Evolutionary conservation across 2,113 vertebrate genomes (phyloP).

Genomic region (Spheniscus mendiculus): DNA sequence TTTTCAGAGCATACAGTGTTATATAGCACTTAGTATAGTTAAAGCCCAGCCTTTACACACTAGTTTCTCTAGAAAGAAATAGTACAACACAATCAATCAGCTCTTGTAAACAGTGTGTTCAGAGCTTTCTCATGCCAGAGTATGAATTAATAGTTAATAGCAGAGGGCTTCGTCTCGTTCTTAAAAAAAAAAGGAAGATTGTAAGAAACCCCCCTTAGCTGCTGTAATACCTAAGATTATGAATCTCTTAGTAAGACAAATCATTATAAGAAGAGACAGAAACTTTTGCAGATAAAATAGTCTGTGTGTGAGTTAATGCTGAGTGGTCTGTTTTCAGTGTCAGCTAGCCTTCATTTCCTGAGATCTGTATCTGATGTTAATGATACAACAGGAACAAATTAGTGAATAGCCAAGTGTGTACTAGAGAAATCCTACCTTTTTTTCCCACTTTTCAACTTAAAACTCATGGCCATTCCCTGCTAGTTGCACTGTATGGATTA

Average conservation of each 20-base stretch:
- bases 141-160: background rate
- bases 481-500: slow-evolving; percentile 71
- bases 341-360: background rate
- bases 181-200: background rate
- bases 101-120: background rate
- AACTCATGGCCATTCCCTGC: slow-evolving; percentile 37
- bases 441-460: background rate
- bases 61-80: background rate
- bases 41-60: background rate
- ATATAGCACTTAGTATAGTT: background rate
- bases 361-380: background rate
- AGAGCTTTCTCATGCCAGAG: background rate
- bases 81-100: background rate
- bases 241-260: background rate
- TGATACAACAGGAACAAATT: background rate
- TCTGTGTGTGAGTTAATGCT: background rate
- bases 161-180: background rate
- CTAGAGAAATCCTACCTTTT: slow-evolving; percentile 28
- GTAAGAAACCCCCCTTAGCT: background rate
- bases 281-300: background rate
- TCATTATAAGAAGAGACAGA: background rate
- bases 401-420: background rate
- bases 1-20: background rate
- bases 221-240: background rate
- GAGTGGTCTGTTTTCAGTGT: background rate